Evolutionary conservation across 2,888 invertebrate species (phyloP), one percentile per base, ranked within the genome.

Genomic region (Perdita meconis): DNA sequence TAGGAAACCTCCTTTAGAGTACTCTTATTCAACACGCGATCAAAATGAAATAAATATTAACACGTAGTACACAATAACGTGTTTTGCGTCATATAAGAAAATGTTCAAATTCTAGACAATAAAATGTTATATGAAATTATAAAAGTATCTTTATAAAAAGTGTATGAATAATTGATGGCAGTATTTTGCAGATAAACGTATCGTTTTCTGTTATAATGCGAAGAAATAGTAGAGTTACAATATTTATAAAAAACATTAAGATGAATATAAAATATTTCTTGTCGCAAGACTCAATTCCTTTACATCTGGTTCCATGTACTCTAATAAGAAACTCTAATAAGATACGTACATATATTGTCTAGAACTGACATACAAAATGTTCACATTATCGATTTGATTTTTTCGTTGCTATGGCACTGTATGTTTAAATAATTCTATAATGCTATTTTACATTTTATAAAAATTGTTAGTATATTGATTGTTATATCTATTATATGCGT

Each of bases 381-480:
- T 80, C 73, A 50, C 53, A 65, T 78, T 61, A 69, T 64, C 65
- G 44, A 73, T 85, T 87, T 85, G 78, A 82, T 86, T 75, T 86
- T 70, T 83, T 89, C 80, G 78, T 85, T 85, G 82, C 83, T 87
- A 89, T 89, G 89, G 89, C 89, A 89, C 89, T 85, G 61, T 73
- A 83, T 63, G 70, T 80, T 85, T 77, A 81, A 85, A 84, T 80
- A 84, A 77, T 70, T 70, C 80, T 86, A 85, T 73, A 70, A 81
- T 68, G 63, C 73, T 78, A 80, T 82, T 80, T 82, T 78, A 75
- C 78, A 72, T 70, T 53, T 67, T 59, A 70, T 85, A 79, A 83
- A 83, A 83, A 74, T 78, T 66, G 61, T 61, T 71, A 69, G 77
- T 70, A 71, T 74, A 70, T 55, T 60, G 76, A 83, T 83, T 69